Evolutionary conservation across 2,113 vertebrate genomes (phyloP).

Genomic region (Neolamprologus falcicula): DNA sequence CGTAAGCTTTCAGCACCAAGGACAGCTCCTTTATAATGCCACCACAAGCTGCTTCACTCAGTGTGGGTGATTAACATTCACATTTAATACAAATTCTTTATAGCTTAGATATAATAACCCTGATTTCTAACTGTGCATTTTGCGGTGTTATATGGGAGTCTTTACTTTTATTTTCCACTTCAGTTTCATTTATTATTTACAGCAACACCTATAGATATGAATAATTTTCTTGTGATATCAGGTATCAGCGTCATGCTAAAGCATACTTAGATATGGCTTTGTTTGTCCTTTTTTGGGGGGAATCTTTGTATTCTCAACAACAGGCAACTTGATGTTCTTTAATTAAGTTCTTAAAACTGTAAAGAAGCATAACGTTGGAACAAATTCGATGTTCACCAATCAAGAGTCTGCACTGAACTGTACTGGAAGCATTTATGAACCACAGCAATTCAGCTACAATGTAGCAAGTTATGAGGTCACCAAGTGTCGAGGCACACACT

Average conservation of each 20-base stretch:
- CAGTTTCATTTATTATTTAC: background rate
- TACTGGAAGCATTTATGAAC: background rate
- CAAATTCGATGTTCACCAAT: background rate
- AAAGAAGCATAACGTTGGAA: background rate
- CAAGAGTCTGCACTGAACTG: background rate
- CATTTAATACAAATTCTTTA: background rate
- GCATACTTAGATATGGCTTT: background rate
- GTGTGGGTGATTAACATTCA: background rate
- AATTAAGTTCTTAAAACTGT: background rate
- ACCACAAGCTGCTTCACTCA: background rate
- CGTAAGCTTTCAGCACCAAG: constrained; percentile 41
- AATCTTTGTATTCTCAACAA: background rate
- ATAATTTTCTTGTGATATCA: background rate
- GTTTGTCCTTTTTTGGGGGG: background rate
- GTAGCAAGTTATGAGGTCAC: background rate
- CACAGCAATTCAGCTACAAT: background rate
- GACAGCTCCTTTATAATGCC: constrained; percentile 23
- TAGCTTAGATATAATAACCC: background rate
- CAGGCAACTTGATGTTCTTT: background rate
- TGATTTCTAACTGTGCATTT: background rate
- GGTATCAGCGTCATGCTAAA: background rate
- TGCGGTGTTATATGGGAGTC: background rate
- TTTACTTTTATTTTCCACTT: background rate
- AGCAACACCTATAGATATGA: background rate
- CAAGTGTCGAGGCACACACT: background rate